These are phyloP conservation scores for Propithecus coquereli DNA, from an alignment of 2,113 vertebrate species.

Conservation along the genomic window DNA sequence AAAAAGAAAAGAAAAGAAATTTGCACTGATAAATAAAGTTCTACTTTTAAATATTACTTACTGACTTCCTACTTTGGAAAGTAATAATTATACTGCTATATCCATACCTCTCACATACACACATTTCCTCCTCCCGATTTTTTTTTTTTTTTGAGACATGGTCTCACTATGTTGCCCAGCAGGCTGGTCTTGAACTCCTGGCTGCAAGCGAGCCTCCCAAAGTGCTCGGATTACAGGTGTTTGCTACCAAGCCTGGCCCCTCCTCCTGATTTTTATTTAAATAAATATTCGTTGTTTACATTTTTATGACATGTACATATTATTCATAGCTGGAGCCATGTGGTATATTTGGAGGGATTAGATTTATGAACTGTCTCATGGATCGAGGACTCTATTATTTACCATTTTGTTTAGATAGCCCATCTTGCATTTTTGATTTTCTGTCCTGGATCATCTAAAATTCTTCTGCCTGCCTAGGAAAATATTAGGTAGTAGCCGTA, in stretches of 20 bases:
- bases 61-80: not conserved
- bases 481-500: not conserved
- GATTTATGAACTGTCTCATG: not conserved
- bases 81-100: not conserved
- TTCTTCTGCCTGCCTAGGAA: not conserved
- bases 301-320: not conserved
- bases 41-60: not conserved
- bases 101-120: not conserved
- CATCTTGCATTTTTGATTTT: not conserved
- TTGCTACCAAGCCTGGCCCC: too few relatives aligned
- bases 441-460: not conserved
- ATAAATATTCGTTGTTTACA: not conserved
- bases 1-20: not conserved
- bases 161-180: too few relatives aligned
- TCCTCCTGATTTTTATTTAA: not conserved
- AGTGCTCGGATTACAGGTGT: too few relatives aligned
- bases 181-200: too few relatives aligned
- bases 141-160: too few relatives aligned
- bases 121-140: not conserved
- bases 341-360: not conserved
- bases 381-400: not conserved
- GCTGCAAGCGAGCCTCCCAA: too few relatives aligned
- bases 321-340: not conserved
- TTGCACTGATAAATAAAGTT: not conserved
- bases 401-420: not conserved